A percentile compares a stretch with the other conserved stretches of the same genome.
phyloP scores from a whole-genome alignment of 1,140 invertebrate species.

The Steinernema feltiae region DNA sequence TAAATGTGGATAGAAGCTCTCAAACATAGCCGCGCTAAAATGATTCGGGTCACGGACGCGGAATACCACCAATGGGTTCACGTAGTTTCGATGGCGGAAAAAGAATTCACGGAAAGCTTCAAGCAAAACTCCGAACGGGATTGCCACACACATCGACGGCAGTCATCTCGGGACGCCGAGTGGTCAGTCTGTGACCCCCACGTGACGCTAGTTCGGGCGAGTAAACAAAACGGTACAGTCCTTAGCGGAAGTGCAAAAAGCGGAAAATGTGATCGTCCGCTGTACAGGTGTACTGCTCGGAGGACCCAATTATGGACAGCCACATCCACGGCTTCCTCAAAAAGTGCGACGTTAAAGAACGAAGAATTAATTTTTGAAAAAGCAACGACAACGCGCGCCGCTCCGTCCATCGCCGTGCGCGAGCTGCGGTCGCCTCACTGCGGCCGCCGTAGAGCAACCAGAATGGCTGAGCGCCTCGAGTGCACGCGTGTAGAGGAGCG shows the following conservation, averaged over 20 bases:
- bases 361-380: conserved; percentile 12
- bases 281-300: not conserved
- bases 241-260: not conserved
- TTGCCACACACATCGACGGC: conserved; percentile 8
- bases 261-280: not conserved
- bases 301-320: not conserved
- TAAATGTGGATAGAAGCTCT: not conserved
- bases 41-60: not conserved
- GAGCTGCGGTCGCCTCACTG: not conserved
- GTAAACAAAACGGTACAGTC: conserved; percentile 6
- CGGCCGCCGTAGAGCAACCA: not conserved
- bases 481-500: not conserved
- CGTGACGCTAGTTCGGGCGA: not conserved
- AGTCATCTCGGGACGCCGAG: not conserved
- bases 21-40: not conserved
- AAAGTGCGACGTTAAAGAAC: not conserved
- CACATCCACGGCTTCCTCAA: not conserved
- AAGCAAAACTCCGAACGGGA: not conserved
- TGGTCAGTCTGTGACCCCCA: conserved; percentile 8
- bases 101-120: not conserved
- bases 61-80: too few species aligned
- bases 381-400: conserved; percentile 12
- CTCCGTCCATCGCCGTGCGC: not conserved
- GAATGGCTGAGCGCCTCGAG: not conserved
- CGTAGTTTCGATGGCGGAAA: too few species aligned